These are phyloP conservation scores for Macroramphosus scolopax DNA, from an alignment of 2,797 vertebrate genomes.

Conservation along the genomic window DNA sequence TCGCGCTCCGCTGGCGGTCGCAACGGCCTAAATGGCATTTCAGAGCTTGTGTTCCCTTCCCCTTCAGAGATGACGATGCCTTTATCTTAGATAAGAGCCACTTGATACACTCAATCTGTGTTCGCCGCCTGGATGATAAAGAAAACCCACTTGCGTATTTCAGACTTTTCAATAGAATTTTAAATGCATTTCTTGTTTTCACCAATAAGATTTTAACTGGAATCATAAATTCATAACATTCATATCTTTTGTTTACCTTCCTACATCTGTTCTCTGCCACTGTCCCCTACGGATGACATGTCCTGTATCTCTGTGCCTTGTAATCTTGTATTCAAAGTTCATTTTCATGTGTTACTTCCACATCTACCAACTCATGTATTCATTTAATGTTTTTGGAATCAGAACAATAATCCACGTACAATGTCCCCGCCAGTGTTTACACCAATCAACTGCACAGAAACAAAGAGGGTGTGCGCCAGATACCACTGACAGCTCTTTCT, in stretches of 20 bases:
- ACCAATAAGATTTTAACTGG: too few species aligned
- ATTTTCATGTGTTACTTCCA: constrained; percentile 58
- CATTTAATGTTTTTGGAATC: constrained; percentile 24
- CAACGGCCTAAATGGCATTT: constrained; percentile 34
- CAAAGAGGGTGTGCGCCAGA: constrained; percentile 49
- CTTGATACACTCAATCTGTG: constrained; percentile 13
- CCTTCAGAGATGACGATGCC: constrained; percentile 6
- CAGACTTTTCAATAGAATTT: too few species aligned
- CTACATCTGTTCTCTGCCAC: too few species aligned
- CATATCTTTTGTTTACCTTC: too few species aligned
- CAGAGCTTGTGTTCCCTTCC: constrained; percentile 42
- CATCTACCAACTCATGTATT: constrained; percentile 58
- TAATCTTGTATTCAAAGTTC: constrained; percentile 59
- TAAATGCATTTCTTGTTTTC: background rate
- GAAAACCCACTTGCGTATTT: too few species aligned
- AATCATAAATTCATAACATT: too few species aligned
- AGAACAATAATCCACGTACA: constrained; percentile 47
- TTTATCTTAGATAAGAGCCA: constrained; percentile 21
- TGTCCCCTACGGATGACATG: too few species aligned
- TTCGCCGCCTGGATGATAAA: background rate
- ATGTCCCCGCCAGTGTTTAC: constrained; percentile 26
- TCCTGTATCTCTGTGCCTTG: constrained; percentile 37
- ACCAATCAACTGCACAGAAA: constrained; percentile 40
- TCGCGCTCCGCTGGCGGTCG: constrained; percentile 30
- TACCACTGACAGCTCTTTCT: constrained; percentile 52